phyloP scores from a whole-genome alignment of 2,888 invertebrate species.

The Nineta flava region DNA sequence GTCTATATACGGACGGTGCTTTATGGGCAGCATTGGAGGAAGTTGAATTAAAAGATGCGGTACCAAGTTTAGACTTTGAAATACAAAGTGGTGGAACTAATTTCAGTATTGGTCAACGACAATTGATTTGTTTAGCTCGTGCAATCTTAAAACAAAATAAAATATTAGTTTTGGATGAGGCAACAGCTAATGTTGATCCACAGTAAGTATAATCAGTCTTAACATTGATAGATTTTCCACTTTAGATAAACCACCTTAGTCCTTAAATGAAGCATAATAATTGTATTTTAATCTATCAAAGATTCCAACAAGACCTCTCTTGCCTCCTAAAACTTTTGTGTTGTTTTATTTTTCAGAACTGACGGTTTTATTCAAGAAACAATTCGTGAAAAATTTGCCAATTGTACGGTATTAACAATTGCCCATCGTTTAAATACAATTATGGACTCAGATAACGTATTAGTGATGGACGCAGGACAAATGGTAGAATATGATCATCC shows the following conservation, averaged over 20 bases:
- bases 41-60: slow-evolving; percentile 18
- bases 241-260: too few species aligned
- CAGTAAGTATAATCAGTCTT: slow-evolving; percentile 1
- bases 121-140: slow-evolving; percentile 2
- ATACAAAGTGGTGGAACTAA: background rate
- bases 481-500: slow-evolving; percentile 61
- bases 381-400: slow-evolving; percentile 58
- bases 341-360: slow-evolving; percentile 30
- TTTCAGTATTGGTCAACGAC: slow-evolving; percentile 3
- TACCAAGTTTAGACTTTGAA: background rate
- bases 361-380: slow-evolving; percentile 73
- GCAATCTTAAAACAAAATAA: slow-evolving; percentile 3
- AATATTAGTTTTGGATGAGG: slow-evolving; percentile 3
- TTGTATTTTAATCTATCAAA: too few species aligned
- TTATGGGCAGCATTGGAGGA: slow-evolving; percentile 58
- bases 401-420: slow-evolving; percentile 80
- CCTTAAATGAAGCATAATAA: too few species aligned
- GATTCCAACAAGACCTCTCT: too few species aligned
- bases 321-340: background rate
- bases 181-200: slow-evolving; percentile 3
- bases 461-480: slow-evolving; percentile 70
- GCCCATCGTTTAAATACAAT: slow-evolving; percentile 84
- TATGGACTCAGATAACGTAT: slow-evolving; percentile 77
- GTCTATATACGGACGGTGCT: slow-evolving; percentile 46
- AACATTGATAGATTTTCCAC: too few species aligned